Conservation (phyloP, 2,797 vertebrate species). For the Xyrichtys novacula region DNA sequence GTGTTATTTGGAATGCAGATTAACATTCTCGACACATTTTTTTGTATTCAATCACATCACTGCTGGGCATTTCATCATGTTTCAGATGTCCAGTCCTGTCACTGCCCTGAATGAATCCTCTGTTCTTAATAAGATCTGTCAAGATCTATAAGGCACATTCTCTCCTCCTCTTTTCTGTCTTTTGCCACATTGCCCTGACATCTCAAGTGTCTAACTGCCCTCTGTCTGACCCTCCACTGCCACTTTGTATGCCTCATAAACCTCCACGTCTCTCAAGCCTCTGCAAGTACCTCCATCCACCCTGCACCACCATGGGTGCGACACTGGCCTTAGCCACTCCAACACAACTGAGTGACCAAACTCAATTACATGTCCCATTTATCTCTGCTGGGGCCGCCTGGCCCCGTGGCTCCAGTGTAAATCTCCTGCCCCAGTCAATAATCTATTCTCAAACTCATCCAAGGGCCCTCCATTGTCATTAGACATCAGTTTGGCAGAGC, state of each 20-base stretch:
- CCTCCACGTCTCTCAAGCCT: slow-evolving; percentile 55
- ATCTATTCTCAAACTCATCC: slow-evolving; percentile 82
- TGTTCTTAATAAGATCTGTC: slow-evolving; percentile 64
- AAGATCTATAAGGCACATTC: slow-evolving; percentile 63
- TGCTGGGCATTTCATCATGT: slow-evolving; percentile 41
- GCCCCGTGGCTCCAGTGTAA: slow-evolving; percentile 81
- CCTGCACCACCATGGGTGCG: slow-evolving; percentile 58
- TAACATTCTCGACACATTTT: slow-evolving; percentile 13
- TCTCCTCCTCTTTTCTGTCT: slow-evolving; percentile 58
- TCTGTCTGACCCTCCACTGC: slow-evolving; percentile 74
- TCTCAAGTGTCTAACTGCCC: slow-evolving; percentile 72
- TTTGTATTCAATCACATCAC: slow-evolving; percentile 36
- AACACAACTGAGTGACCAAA: slow-evolving; percentile 85
- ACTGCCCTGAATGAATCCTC: slow-evolving; percentile 66
- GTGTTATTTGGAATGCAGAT: slow-evolving; percentile 28
- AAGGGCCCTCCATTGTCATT: slow-evolving; percentile 81
- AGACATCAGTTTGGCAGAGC: slow-evolving; percentile 74
- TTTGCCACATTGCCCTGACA: slow-evolving; percentile 67
- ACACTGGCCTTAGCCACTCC: slow-evolving; percentile 68
- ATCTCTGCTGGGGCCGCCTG: slow-evolving; percentile 77
- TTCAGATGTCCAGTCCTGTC: slow-evolving; percentile 49
- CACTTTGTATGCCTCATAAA: slow-evolving; percentile 79
- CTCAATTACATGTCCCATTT: slow-evolving; percentile 87
- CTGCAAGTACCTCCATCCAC: slow-evolving; percentile 58
- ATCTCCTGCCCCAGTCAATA: slow-evolving; percentile 86